Evolutionary conservation across 2,888 invertebrate species (phyloP).

Genomic region (Harmothoe impar): DNA sequence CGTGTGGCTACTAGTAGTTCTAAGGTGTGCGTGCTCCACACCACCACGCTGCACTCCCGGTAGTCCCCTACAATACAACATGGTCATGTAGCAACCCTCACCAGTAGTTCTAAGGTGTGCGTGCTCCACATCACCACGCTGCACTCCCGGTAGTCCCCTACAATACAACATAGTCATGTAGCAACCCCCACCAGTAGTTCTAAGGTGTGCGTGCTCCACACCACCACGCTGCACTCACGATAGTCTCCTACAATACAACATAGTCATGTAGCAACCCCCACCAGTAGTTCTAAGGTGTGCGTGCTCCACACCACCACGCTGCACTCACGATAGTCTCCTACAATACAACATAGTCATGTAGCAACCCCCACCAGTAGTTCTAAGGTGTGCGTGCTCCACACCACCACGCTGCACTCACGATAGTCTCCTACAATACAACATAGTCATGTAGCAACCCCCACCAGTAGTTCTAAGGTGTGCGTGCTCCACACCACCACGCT

Average conservation of each 20-base stretch:
- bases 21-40: constrained; percentile 79
- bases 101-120: constrained; percentile 74
- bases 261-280: too few species aligned
- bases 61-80: constrained; percentile 82
- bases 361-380: constrained; percentile 76
- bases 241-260: constrained; percentile 82
- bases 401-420: constrained; percentile 77
- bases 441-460: too few species aligned
- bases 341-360: too few species aligned
- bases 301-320: constrained; percentile 81
- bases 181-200: constrained; percentile 76
- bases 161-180: too few species aligned
- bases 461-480: constrained; percentile 74
- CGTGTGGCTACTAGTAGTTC: constrained; percentile 76
- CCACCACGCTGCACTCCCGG: constrained; percentile 77
- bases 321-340: constrained; percentile 81
- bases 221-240: constrained; percentile 77
- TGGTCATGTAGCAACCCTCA: too few species aligned
- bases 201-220: constrained; percentile 79
- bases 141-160: constrained; percentile 81
- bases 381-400: constrained; percentile 79
- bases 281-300: constrained; percentile 74
- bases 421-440: constrained; percentile 82
- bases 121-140: constrained; percentile 81
- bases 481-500: constrained; percentile 81